These are phyloP conservation scores for Aspidapion aeneum DNA, from an alignment of 2,888 invertebrate genomes.

Conservation along the genomic window DNA sequence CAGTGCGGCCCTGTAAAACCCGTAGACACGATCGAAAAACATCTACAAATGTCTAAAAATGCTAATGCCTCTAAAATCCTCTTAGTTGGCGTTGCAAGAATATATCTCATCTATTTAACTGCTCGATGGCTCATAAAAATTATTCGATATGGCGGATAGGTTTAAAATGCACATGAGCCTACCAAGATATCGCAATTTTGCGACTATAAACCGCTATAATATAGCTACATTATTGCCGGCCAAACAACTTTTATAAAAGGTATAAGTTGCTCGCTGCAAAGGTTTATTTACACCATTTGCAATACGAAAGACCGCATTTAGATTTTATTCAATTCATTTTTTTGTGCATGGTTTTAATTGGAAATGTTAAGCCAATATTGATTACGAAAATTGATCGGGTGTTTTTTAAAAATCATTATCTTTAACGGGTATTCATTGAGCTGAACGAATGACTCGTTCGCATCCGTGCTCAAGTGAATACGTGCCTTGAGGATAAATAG, in stretches of 20 bases:
- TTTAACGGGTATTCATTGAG: too few relatives aligned
- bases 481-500: too few relatives aligned
- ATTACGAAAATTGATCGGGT: not conserved
- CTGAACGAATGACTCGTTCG: too few relatives aligned
- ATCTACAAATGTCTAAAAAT: too few relatives aligned
- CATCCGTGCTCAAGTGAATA: too few relatives aligned
- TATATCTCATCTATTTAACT: conserved; percentile 31
- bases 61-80: not conserved
- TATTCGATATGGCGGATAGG: conserved; percentile 28
- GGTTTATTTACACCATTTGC: conserved; percentile 38
- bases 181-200: not conserved
- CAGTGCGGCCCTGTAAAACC: too few relatives aligned
- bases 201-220: conserved; percentile 30
- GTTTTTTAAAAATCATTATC: not conserved
- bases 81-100: not conserved
- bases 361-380: not conserved
- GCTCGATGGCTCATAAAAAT: conserved; percentile 37
- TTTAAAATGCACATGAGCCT: not conserved
- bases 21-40: too few relatives aligned
- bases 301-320: conserved; percentile 24
- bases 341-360: not conserved
- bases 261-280: conserved; percentile 22
- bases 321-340: conserved; percentile 7
- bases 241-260: conserved; percentile 26
- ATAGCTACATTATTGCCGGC: conserved; percentile 34